phyloP scores from a whole-genome alignment of 2,113 vertebrate genomes.

The Puma concolor region DNA sequence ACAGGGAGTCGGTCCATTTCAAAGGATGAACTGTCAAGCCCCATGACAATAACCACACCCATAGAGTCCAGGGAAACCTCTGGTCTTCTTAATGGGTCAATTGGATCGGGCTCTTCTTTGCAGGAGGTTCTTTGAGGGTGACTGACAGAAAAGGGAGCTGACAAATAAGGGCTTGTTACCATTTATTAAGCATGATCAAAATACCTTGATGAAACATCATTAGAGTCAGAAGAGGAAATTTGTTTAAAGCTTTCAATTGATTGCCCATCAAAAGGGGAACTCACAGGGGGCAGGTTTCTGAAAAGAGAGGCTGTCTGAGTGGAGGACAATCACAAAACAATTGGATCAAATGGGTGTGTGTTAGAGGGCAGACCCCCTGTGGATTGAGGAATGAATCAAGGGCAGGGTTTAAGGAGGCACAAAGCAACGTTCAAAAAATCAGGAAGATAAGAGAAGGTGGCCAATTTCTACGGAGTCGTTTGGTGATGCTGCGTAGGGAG shows the following conservation, averaged over 20 bases:
- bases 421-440: neutral
- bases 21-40: neutral
- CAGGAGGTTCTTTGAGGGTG: neutral
- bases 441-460: neutral
- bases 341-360: neutral
- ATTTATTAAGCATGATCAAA: neutral
- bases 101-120: neutral
- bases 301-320: neutral
- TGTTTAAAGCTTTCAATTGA: neutral
- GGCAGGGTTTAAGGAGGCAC: neutral
- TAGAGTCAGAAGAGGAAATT: neutral
- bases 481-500: neutral
- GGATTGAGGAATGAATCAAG: neutral
- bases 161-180: neutral
- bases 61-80: accelerated
- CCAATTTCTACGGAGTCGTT: neutral
- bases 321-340: neutral
- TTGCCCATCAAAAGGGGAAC: neutral
- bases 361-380: neutral
- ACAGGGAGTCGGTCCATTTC: too few species aligned
- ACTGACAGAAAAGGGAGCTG: neutral
- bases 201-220: neutral
- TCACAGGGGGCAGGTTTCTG: neutral
- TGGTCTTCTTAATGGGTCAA: neutral
- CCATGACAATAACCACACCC: neutral